Percentiles rank a stretch among this genome's conserved stretches.
Evolutionary conservation across 2,113 vertebrate genomes (phyloP).

Genomic region (Bambusicola thoracicus): DNA sequence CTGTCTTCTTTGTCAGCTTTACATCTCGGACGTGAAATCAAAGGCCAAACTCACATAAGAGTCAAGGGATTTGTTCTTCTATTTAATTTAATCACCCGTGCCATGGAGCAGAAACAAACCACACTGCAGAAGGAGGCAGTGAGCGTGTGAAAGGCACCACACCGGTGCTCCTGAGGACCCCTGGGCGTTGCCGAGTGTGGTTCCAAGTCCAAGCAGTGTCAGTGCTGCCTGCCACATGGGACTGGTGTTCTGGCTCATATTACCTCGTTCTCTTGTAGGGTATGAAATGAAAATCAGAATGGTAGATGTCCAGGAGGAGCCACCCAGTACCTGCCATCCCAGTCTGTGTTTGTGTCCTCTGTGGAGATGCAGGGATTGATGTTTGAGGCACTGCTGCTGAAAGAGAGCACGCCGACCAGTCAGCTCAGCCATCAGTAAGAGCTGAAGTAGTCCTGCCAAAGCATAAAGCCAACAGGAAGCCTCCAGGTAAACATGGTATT

Average conservation of each 20-base stretch:
- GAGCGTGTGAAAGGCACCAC: rapidly evolving
- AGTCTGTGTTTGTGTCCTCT: not conserved
- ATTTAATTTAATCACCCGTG: not conserved
- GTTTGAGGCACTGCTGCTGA: not conserved
- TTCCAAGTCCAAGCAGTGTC: not conserved
- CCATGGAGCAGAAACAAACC: not conserved
- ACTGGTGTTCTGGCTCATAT: not conserved
- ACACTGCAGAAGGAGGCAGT: rapidly evolving
- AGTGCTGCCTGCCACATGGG: rapidly evolving
- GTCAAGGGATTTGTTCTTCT: not conserved
- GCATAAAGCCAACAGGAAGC: not conserved
- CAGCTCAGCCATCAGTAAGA: not conserved
- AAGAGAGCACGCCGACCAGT: not conserved
- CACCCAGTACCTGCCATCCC: not conserved
- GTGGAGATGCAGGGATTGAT: not conserved
- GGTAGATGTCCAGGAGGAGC: not conserved
- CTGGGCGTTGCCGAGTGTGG: rapidly evolving
- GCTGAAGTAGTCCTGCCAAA: not conserved
- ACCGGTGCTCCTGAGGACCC: not conserved
- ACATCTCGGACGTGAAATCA: not conserved
- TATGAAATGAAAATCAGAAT: not conserved
- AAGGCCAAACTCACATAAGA: not conserved
- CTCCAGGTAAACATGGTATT: rapidly evolving
- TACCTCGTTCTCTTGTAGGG: not conserved
- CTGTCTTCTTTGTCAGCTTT: not conserved